Conservation (phyloP, 2,113 vertebrate genomes). For the Dasyprocta punctata region DNA sequence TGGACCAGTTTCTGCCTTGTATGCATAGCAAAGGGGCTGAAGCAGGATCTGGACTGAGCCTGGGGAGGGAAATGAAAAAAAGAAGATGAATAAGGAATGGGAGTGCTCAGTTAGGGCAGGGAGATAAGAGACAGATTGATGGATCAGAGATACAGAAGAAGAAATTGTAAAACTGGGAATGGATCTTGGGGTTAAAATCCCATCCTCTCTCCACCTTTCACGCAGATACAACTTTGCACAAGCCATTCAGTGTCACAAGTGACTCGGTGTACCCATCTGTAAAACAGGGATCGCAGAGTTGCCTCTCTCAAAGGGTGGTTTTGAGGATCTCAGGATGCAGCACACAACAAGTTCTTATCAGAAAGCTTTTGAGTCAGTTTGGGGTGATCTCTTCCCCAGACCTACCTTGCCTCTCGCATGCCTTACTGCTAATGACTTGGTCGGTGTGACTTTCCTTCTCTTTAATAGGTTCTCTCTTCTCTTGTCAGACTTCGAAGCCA, state of each 20-base stretch:
- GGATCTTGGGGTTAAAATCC: neutral
- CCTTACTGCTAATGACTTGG: too few relatives aligned
- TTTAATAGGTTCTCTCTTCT: conserved; percentile 52
- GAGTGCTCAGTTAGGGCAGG: neutral
- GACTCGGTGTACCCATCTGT: neutral
- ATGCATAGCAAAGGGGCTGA: neutral
- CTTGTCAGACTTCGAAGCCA: conserved; percentile 77
- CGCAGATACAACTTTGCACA: neutral
- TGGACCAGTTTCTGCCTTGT: neutral
- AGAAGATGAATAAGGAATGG: neutral
- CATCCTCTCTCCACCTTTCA: neutral
- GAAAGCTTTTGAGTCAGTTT: neutral
- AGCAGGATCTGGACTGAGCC: neutral
- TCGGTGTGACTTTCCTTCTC: neutral
- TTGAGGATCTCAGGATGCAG: neutral
- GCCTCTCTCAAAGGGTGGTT: neutral
- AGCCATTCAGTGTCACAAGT: neutral
- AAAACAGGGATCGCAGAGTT: neutral
- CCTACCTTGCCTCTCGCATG: neutral
- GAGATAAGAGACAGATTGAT: neutral
- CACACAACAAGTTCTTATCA: neutral
- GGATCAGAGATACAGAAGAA: neutral
- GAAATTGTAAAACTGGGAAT: neutral
- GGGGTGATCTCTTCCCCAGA: neutral
- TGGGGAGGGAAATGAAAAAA: neutral